Base-by-base conservation (phyloP, 2,113 vertebrate species). In the Heptranchias perlo region DNA sequence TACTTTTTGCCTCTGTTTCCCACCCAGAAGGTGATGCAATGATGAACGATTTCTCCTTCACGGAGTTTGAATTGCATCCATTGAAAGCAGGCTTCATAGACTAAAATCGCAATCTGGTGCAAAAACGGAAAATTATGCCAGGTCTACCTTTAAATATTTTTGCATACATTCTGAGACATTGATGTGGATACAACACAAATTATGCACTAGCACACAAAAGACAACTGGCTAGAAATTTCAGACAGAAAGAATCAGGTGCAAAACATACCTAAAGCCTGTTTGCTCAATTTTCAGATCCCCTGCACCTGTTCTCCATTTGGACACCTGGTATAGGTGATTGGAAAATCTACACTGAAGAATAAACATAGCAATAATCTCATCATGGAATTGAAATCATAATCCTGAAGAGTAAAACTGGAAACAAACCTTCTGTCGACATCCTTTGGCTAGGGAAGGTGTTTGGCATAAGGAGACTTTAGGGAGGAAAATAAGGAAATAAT, bases 261-360 rank as follows among this genome's bases (percentile, higher is more conserved):
- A 78, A 58, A 6, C n/a, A 78, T 78, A 78, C 73, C 76, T 14
- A 78, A 78, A 39, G n/a, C n/a, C 76, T 44, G n/a, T 16, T 39
- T 78, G n/a, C n/a, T 78, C 76, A 78, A 39, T 78, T 78, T 39
- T 16, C 76, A 78, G 76, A 78, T 44, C 76, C 76, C 76, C 76
- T 78, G 76, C 76, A 78, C 76, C 76, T 78, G 76, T n/a, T 78
- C 76, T 78, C 18, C 76, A 78, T n/a, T 78, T 44, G 76, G 76
- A 44, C 76, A 78, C 39, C n/a, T 78, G 76, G n/a, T 44, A 13
- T 78, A 78, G 76, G n/a, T 39, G 76, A 78, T 78, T 78, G 76
- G 76, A 78, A 78, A 78, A 39, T 78, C 14, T n/a, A 78, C 76
- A 44, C 13, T 44, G n/a, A 78, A 78, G 76, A 78, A 39, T 78